A percentile compares a stretch with the other conserved stretches of the same genome.
phyloP scores from a whole-genome alignment of 35 echinoderm and acorn worm species.

The Acanthaster planci region DNA sequence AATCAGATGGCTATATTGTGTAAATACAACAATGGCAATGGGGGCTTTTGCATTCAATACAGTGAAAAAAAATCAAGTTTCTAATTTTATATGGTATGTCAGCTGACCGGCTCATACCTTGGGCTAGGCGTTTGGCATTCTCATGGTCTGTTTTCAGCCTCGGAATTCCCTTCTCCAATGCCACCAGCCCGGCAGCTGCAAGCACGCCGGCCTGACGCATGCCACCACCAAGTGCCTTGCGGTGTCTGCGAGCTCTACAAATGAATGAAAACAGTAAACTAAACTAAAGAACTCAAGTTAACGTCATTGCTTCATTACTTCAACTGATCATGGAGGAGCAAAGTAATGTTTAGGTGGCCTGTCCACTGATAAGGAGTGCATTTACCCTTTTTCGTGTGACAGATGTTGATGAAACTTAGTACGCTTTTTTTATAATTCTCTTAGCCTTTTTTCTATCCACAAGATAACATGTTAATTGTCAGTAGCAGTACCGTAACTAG shows the following conservation, averaged over 20 bases:
- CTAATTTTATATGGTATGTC: not conserved
- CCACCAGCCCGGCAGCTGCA: constrained; percentile 82
- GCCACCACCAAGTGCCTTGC: constrained; percentile 89
- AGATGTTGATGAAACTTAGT: no score
- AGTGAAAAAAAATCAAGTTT: not conserved
- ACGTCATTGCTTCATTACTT: no score
- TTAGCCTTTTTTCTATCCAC: no score
- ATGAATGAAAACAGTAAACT: no score
- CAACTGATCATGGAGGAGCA: no score
- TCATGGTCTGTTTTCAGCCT: constrained; percentile 88
- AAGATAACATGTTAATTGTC: no score
- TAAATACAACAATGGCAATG: not conserved
- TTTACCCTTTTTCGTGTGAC: no score
- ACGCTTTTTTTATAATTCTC: no score
- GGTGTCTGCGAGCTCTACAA: constrained; percentile 56
- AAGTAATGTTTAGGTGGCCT: no score
- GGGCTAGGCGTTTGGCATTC: constrained; percentile 84
- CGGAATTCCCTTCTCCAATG: constrained; percentile 72
- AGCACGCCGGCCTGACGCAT: constrained; percentile 93
- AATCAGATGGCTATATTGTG: not conserved
- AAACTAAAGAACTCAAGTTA: no score
- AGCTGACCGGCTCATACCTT: constrained; percentile 52
- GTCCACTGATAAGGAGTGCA: no score
- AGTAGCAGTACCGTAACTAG: no score
- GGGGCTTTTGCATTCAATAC: not conserved